Base-by-base conservation (phyloP, 2,113 vertebrate species). In the Lagopus leucura region DNA sequence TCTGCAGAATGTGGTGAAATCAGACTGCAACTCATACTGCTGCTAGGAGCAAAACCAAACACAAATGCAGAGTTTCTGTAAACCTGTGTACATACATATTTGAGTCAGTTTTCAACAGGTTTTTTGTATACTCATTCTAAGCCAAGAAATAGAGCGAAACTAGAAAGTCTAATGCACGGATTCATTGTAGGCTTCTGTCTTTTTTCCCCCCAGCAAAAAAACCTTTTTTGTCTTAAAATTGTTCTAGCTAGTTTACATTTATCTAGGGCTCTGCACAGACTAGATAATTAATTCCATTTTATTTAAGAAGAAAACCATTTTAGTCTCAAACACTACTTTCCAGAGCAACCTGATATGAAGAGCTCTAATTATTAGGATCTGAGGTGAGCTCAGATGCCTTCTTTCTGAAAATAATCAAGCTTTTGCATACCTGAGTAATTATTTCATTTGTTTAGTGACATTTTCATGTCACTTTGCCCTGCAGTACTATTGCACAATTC, bases 391-490 rank as follows among this genome's bases (percentile, higher is more conserved):
- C 58, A 82, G 40, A 61, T n/a, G 58, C 10, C 24, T 48, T 72
- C 55, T 88, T 89, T 89, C 57, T 67, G 43, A 92, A 95, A 94
- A 91, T 32, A 87, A 63, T 30, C 52, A 75, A 19, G 7, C 27
- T 95, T 94, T 77, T 88, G 36, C 64, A 93, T 57, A 90, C 19
- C 38, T 75, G 84, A 82, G 50, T 76, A 86, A 90, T 89, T 89
- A 43, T 81, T 89, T 81, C 4, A 69, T 85, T 89, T 91, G 74
- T 92, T 87, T 64, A 90, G 61, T 5, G 17, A 77, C 24, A 91
- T 81, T 52, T 81, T 17, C 13, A 9, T 65, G 66, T 58, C 50
- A 70, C 14, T 78, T 28, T 48, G 28, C n/a, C 50, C 58, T 60
- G 64, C 74, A 92, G 40, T 57, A 79, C 45, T 85, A 76, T 21